These are phyloP conservation scores for Varanus salvator DNA, from an alignment of 2,113 vertebrate genomes.

Conservation along the genomic window DNA sequence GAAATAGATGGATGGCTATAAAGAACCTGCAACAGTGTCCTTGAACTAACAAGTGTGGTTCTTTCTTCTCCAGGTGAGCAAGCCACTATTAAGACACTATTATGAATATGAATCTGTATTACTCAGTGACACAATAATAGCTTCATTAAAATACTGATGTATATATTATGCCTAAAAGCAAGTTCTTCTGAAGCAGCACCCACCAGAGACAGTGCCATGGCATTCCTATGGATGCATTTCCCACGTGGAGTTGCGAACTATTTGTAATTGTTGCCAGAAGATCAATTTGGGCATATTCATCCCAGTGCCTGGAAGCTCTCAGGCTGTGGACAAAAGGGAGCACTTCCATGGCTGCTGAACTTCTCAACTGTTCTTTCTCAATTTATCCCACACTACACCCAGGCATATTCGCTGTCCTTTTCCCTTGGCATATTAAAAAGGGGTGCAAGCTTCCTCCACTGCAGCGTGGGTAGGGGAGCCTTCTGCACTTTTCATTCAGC, in stretches of 20 bases:
- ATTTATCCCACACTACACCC: neutral
- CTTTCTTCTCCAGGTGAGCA: constrained; percentile 57
- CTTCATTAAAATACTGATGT: neutral
- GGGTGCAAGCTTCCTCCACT: neutral
- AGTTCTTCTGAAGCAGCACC: neutral
- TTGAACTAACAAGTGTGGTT: constrained; percentile 5
- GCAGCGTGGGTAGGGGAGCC: too few species aligned
- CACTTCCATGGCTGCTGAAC: neutral
- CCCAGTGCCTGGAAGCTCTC: neutral
- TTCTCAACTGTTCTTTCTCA: neutral
- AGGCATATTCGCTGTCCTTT: neutral
- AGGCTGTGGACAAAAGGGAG: neutral
- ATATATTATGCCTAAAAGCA: neutral
- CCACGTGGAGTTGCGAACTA: neutral
- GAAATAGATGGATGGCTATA: neutral
- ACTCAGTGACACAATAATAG: neutral
- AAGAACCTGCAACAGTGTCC: neutral
- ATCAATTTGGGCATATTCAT: neutral
- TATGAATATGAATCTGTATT: neutral
- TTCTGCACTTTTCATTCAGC: neutral
- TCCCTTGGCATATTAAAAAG: neutral
- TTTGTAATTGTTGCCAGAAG: neutral
- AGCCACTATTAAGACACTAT: constrained; percentile 20
- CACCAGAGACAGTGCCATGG: too few species aligned
- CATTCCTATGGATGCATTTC: neutral